Percentiles rank a stretch among this genome's conserved stretches.
phyloP scores from a whole-genome alignment of 2,113 vertebrate species.

The Galeopterus variegatus region DNA sequence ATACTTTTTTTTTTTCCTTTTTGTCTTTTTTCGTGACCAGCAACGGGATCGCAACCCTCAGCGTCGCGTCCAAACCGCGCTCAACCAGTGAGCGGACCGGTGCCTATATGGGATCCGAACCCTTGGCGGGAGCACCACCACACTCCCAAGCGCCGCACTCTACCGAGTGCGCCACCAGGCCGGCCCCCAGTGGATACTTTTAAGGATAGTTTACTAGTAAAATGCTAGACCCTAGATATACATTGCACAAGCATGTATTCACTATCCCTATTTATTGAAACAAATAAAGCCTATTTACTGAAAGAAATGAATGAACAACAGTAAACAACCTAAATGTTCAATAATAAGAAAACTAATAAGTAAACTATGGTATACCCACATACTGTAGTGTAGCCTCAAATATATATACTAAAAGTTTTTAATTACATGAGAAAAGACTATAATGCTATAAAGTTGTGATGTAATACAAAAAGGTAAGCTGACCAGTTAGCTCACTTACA shows the following conservation, averaged over 20 bases:
- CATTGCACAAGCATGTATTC: neutral
- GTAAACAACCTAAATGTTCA: constrained; percentile 28
- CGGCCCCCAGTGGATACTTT: neutral
- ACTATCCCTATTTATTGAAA: neutral
- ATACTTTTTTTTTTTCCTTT: too few species aligned
- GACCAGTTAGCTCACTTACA: too few species aligned
- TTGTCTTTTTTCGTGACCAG: too few species aligned
- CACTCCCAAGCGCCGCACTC: too few species aligned
- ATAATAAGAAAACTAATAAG: neutral
- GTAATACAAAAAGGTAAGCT: neutral
- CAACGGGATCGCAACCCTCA: too few species aligned
- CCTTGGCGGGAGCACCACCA: too few species aligned
- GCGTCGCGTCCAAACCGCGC: too few species aligned
- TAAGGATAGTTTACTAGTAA: neutral
- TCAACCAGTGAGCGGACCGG: too few species aligned
- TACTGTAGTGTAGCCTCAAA: constrained; percentile 18
- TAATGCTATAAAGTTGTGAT: neutral
- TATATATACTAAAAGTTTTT: neutral
- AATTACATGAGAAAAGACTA: constrained; percentile 2
- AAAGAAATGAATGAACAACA: constrained; percentile 30
- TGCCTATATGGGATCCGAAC: too few species aligned
- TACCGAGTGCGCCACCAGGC: too few species aligned
- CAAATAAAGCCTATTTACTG: neutral
- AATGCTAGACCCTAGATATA: neutral
- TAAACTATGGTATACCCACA: neutral